Base-by-base conservation (phyloP, 1,140 invertebrate genomes). In the Zaprionus ghesquierei region DNA sequence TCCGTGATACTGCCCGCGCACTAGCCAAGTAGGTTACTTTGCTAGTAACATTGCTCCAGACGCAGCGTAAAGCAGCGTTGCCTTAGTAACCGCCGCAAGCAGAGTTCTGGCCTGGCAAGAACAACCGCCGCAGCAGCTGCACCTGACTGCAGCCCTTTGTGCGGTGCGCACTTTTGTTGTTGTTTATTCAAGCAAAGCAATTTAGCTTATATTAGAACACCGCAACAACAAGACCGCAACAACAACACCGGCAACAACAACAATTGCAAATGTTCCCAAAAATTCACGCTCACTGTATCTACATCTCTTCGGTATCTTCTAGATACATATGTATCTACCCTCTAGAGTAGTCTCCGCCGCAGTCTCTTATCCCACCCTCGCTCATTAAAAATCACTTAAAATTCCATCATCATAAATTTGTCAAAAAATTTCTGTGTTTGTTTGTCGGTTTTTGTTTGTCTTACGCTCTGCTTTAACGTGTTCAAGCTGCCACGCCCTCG, bases 371-470 rank as follows among this genome's bases (percentile, higher is more conserved):
- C 63, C 35, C 49, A 49, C 62, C 62, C 64, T 55, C 56, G 64
- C 90, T 91, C 90, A 85, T 91, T 91, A 91, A 91, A 91, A 91
- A 87, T 91, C 90, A 91, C 90, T 91, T 91, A 91, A 90, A 91
- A 87, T 91, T 91, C 89, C 90, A 91, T 91, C 90, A 91, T 91
- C 90, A 91, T 91, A 91, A 91, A 91, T 91, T 91, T 91, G 82
- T 91, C 90, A 91, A 87, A 85, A 81, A 79, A 71, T 55, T 44
- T 65, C 27, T 4, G 22, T 62, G 59, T 53, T 51, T 35, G 59
- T 38, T 23, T 50, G 22, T 49, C 3, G 10, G 4, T n/a, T 49
- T 20, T 49, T 12, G 33, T 65, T 58, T 53, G 29, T 56, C 46
- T 49, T 74, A n/a, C n/a, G 51, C 50, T 51, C 44, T 62, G 56